Conservation (phyloP, 2,888 invertebrate genomes). For the Chaetogeoica ovagalla region DNA sequence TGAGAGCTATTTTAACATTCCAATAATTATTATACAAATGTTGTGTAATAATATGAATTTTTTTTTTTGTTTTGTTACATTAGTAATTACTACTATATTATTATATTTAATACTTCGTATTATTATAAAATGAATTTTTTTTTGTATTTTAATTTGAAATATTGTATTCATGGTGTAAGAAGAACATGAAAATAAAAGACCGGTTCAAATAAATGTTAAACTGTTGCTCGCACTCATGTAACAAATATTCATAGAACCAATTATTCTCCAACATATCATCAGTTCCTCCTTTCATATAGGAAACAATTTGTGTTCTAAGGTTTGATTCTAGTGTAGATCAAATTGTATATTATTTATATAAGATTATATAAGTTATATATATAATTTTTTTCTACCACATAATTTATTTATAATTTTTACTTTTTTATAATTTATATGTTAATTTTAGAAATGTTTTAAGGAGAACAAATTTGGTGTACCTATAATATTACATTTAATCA, state of each 20-base stretch:
- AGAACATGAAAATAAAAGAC: neutral
- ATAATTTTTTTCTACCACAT: conserved; percentile 4
- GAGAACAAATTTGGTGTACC: conserved; percentile 14
- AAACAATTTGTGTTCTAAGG: conserved; percentile 36
- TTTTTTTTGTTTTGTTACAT: neutral
- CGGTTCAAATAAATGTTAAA: conserved; percentile 11
- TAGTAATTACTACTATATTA: no score
- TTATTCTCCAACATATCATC: conserved; percentile 22
- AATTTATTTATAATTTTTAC: neutral
- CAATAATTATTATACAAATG: conserved; percentile 17
- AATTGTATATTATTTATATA: neutral
- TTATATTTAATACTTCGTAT: neutral
- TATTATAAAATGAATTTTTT: conserved; percentile 3
- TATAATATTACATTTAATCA: neutral
- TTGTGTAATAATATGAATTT: conserved; percentile 19
- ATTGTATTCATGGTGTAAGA: conserved; percentile 7
- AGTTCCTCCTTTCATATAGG: conserved; percentile 8
- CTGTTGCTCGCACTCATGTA: neutral
- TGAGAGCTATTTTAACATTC: conserved; percentile 22
- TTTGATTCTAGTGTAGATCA: conserved; percentile 7
- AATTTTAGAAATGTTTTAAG: neutral
- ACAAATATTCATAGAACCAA: neutral
- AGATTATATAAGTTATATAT: neutral
- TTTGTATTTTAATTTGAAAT: conserved; percentile 29
- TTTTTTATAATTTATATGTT: no score